A percentile compares a stretch with the other conserved stretches of the same genome.
Conservation (phyloP, 2,113 vertebrate genomes). For the Microtus montanus region DNA sequence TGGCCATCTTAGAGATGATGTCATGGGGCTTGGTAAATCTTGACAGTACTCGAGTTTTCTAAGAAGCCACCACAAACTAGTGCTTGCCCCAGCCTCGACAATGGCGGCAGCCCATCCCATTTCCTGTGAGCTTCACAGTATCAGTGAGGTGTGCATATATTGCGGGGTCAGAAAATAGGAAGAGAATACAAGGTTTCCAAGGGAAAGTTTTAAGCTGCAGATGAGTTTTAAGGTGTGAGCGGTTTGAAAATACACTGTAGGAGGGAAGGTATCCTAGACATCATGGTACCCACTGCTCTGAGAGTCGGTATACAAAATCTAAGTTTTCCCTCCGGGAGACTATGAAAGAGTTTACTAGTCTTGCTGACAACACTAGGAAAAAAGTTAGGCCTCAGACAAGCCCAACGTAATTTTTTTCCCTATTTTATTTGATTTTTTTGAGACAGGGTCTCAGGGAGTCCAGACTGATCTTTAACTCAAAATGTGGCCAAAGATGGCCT, state of each 20-base stretch:
- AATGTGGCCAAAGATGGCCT: background rate
- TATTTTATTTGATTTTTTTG: background rate
- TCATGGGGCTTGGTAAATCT: conserved; percentile 26
- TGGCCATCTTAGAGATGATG: conserved; percentile 33
- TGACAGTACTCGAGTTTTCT: conserved; percentile 14
- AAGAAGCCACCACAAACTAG: background rate
- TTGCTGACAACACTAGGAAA: background rate
- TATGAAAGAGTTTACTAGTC: background rate
- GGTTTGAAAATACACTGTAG: background rate
- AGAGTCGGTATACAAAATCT: background rate
- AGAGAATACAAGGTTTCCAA: background rate
- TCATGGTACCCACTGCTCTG: background rate
- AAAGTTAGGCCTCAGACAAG: background rate
- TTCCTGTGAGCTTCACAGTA: background rate
- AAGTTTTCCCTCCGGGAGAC: background rate
- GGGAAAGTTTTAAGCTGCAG: background rate
- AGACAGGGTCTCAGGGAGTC: background rate
- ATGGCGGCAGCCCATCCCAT: background rate
- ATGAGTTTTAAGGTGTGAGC: background rate
- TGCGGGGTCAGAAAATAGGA: background rate
- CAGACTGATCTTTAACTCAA: background rate
- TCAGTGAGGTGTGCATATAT: background rate
- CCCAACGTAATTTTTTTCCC: background rate
- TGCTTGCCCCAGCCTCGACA: background rate
- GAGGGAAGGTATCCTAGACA: background rate